phyloP scores from a whole-genome alignment of 1,140 invertebrate genomes.

The Brachionus rubens region DNA sequence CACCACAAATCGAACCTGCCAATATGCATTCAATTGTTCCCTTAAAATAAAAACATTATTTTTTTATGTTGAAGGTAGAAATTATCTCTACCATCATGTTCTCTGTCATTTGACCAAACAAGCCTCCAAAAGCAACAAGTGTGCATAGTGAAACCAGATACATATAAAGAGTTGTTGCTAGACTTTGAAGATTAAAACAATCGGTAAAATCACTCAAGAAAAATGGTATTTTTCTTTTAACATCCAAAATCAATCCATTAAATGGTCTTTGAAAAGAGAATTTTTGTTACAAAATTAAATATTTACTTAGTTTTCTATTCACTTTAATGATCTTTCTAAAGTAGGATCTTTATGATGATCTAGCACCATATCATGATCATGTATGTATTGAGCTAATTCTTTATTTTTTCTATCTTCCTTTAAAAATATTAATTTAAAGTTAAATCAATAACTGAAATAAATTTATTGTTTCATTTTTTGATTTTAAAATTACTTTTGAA shows the following conservation, averaged over 20 bases:
- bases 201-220: conserved; percentile 59
- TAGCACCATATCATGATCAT: neutral
- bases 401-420: conserved; percentile 8
- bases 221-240: conserved; percentile 54
- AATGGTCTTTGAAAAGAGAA: conserved; percentile 50
- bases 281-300: neutral
- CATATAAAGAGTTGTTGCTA: conserved; percentile 60
- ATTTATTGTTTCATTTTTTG: neutral
- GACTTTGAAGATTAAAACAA: conserved; percentile 56
- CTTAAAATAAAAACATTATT: neutral
- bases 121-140: conserved; percentile 61
- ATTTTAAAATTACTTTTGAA: too few species aligned
- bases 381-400: neutral
- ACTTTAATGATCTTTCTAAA: neutral
- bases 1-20: conserved; percentile 58
- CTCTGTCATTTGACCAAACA: conserved; percentile 57
- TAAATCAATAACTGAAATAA: too few species aligned
- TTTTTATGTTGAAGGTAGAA: neutral
- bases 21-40: conserved; percentile 61
- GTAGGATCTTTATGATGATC: neutral
- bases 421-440: too few species aligned
- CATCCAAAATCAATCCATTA: conserved; percentile 57
- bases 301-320: neutral
- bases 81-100: conserved; percentile 51
- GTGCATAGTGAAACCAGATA: conserved; percentile 61